Evolutionary conservation across 2,113 vertebrate species (phyloP).

Genomic region (Laticauda laticaudata): DNA sequence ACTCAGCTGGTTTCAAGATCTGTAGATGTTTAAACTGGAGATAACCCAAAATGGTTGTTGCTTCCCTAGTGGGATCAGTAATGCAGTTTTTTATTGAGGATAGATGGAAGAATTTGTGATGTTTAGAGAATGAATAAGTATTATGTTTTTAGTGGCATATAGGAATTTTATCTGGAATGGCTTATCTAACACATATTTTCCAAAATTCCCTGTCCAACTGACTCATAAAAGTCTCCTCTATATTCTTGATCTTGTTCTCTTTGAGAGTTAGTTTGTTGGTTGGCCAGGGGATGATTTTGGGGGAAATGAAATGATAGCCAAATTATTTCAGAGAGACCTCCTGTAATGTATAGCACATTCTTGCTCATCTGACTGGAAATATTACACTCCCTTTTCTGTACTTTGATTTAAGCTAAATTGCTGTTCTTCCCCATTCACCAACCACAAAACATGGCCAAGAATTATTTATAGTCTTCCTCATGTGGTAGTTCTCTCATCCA

Average conservation of each 20-base stretch:
- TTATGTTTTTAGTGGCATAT: background rate
- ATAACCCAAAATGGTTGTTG: background rate
- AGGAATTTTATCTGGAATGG: background rate
- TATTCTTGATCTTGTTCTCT: background rate
- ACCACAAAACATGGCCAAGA: background rate
- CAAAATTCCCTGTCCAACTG: background rate
- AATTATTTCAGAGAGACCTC: background rate
- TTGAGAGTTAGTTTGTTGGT: background rate
- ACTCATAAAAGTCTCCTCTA: background rate
- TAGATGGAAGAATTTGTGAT: background rate
- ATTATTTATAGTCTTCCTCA: background rate
- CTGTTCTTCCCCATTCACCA: background rate
- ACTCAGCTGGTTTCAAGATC: background rate
- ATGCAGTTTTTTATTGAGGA: background rate
- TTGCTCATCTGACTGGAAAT: background rate
- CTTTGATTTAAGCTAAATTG: background rate
- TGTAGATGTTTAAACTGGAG: background rate
- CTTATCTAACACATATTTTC: background rate
- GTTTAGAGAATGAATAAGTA: background rate
- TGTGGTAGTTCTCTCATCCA: background rate
- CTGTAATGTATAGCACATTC: background rate
- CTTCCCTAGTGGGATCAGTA: background rate
- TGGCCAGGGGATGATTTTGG: background rate
- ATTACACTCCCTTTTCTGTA: background rate
- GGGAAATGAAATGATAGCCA: background rate